Conservation (phyloP, 2,113 vertebrate species). For the Pontoporia blainvillei region DNA sequence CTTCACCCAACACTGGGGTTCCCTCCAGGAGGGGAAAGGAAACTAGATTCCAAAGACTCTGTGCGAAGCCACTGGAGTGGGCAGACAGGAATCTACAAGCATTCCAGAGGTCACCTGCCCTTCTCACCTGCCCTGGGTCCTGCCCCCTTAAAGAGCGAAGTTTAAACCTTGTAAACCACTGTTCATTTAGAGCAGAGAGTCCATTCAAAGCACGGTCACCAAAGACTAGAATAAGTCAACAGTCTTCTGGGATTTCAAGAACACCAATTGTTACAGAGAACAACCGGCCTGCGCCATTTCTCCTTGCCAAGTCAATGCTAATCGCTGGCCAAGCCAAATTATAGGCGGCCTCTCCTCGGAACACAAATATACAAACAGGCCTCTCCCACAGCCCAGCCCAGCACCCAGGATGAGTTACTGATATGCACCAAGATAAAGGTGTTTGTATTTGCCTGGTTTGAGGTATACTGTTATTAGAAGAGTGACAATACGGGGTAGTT, state of each 20-base stretch:
- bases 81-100: not conserved
- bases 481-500: slow-evolving; percentile 49
- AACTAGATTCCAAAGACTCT: not conserved
- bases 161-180: slow-evolving; percentile 58
- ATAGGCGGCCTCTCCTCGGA: slow-evolving; percentile 66
- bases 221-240: slow-evolving; percentile 72
- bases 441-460: slow-evolving; percentile 55
- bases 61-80: not conserved
- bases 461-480: slow-evolving; percentile 46
- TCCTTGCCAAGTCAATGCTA: slow-evolving; percentile 61
- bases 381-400: slow-evolving; percentile 63
- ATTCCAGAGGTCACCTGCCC: slow-evolving; percentile 48
- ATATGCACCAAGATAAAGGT: slow-evolving; percentile 72
- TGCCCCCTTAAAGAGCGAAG: slow-evolving; percentile 40
- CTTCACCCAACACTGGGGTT: not conserved
- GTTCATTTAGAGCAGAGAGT: slow-evolving; percentile 67
- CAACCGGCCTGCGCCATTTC: slow-evolving; percentile 58
- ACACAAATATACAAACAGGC: slow-evolving; percentile 69
- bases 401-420: slow-evolving; percentile 50
- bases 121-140: slow-evolving; percentile 44
- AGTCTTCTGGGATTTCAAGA: slow-evolving; percentile 73
- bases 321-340: slow-evolving; percentile 65
- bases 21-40: not conserved
- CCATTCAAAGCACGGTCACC: slow-evolving; percentile 66
- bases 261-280: slow-evolving; percentile 75